phyloP scores from a whole-genome alignment of 2,113 vertebrate species.

The Vulpes ferrilata region DNA sequence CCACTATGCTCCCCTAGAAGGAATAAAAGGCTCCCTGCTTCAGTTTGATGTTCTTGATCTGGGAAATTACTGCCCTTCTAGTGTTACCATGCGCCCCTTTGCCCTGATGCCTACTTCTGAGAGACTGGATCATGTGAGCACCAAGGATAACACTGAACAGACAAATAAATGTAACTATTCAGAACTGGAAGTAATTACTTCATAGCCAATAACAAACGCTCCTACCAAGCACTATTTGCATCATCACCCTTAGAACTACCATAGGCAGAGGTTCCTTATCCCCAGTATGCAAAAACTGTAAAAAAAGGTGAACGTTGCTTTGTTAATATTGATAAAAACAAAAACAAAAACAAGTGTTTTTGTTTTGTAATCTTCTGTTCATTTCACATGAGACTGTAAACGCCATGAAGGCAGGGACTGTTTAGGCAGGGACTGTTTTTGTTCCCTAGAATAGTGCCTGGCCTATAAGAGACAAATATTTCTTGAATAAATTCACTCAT shows the following conservation, averaged over 20 bases:
- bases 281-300: too few relatives aligned
- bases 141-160: not conserved
- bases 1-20: not conserved
- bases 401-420: not conserved
- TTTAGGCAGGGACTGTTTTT: not conserved
- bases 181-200: not conserved
- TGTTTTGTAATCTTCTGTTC: not conserved
- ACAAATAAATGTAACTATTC: not conserved
- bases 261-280: not conserved
- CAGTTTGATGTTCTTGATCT: not conserved
- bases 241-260: not conserved
- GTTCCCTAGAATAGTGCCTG: not conserved
- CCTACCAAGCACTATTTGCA: not conserved
- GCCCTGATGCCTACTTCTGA: not conserved
- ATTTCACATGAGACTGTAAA: not conserved
- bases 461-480: not conserved
- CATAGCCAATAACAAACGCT: not conserved
- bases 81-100: not conserved
- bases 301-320: too few relatives aligned
- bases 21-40: not conserved
- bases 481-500: not conserved
- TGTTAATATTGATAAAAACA: too few relatives aligned
- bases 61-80: not conserved
- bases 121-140: not conserved
- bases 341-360: not conserved